A percentile compares a stretch with the other conserved stretches of the same genome.
Conservation (phyloP, 1,140 invertebrate genomes). For the Chelonus insularis region DNA sequence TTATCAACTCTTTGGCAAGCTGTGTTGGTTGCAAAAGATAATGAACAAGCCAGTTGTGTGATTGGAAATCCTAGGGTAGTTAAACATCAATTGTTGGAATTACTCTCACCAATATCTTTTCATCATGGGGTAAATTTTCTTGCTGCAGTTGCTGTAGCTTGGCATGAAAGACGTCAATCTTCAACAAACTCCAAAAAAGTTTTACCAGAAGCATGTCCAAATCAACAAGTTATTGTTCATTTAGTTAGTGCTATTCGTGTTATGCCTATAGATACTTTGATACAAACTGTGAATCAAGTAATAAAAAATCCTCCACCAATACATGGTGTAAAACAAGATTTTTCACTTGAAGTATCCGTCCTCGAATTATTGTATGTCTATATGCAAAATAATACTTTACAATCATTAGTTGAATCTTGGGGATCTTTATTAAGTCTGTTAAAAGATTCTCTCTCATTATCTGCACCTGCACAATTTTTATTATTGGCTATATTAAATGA, state of each 20-base stretch:
- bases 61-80: conserved; percentile 68
- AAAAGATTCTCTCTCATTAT: conserved; percentile 73
- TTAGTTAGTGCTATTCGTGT: conserved; percentile 80
- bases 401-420: conserved; percentile 81
- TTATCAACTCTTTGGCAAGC: conserved; percentile 82
- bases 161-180: conserved; percentile 74
- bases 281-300: conserved; percentile 83
- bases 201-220: conserved; percentile 68
- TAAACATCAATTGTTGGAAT: conserved; percentile 79
- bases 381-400: conserved; percentile 68
- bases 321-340: conserved; percentile 65
- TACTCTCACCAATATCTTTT: conserved; percentile 84
- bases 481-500: conserved; percentile 81
- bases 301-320: conserved; percentile 77
- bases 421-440: conserved; percentile 75
- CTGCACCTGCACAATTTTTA: conserved; percentile 80
- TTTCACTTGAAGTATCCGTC: conserved; percentile 66
- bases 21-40: conserved; percentile 60
- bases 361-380: conserved; percentile 73
- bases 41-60: conserved; percentile 58
- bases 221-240: conserved; percentile 79
- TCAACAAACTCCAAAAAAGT: conserved; percentile 49
- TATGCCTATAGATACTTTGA: conserved; percentile 82
- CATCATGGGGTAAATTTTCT: conserved; percentile 84
- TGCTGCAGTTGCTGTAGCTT: conserved; percentile 84